phyloP scores from a whole-genome alignment of 2,888 invertebrate genomes.

The Meiosimyza decipiens region DNA sequence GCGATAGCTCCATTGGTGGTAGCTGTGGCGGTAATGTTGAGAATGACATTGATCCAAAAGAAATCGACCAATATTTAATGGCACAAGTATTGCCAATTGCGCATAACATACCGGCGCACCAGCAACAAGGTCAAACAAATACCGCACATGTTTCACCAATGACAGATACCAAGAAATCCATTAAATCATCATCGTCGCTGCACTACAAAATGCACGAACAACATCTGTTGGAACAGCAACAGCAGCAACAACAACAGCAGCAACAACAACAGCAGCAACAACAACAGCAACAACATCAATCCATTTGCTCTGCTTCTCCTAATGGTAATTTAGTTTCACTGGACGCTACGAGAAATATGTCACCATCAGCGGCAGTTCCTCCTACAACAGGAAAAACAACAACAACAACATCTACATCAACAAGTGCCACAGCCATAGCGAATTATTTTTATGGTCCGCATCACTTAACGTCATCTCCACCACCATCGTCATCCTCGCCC shows the following conservation, averaged over 20 bases:
- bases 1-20: slow-evolving; percentile 33
- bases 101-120: slow-evolving; percentile 42
- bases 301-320: slow-evolving; percentile 1
- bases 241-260: too few relatives aligned
- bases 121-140: slow-evolving; percentile 25
- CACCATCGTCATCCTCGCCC: slow-evolving; percentile 8
- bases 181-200: slow-evolving; percentile 10
- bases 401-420: slow-evolving; percentile 38
- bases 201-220: slow-evolving; percentile 13
- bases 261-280: slow-evolving; percentile 17
- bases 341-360: slow-evolving; percentile 17
- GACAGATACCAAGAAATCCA: slow-evolving; percentile 10
- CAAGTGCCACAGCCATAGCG: slow-evolving; percentile 20
- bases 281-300: slow-evolving; percentile 24
- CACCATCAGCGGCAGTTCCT: slow-evolving; percentile 24
- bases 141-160: slow-evolving; percentile 3
- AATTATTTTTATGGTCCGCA: slow-evolving; percentile 38
- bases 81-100: slow-evolving; percentile 61
- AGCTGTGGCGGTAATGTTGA: slow-evolving; percentile 27
- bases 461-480: slow-evolving; percentile 39
- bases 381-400: slow-evolving; percentile 31
- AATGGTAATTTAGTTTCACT: slow-evolving; percentile 1
- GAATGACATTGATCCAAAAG: slow-evolving; percentile 64
- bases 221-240: slow-evolving; percentile 23
- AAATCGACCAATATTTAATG: slow-evolving; percentile 67